Percentiles rank a stretch among this genome's conserved stretches.
Conservation (phyloP, 2,797 vertebrate species). For the Esox lucius region DNA sequence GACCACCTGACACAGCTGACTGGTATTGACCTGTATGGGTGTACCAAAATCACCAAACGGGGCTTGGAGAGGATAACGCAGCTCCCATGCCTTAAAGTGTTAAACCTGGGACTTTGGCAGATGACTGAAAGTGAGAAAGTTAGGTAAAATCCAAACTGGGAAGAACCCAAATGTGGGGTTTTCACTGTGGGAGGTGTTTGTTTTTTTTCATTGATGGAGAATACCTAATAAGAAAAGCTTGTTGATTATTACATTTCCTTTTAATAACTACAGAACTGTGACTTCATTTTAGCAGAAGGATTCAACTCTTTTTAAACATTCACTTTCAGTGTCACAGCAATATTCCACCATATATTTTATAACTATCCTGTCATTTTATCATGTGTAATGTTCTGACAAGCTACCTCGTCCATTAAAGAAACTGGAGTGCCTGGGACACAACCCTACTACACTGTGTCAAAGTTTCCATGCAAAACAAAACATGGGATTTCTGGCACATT, state of each 20-base stretch:
- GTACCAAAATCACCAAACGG: conserved; percentile 96
- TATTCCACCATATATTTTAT: conserved; percentile 39
- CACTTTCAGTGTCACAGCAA: conserved; percentile 41
- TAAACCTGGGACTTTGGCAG: conserved; percentile 99
- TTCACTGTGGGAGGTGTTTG: conserved; percentile 12
- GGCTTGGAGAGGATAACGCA: conserved; percentile 98
- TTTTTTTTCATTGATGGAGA: not conserved
- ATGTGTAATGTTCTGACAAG: conserved; percentile 62
- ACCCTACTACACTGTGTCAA: conserved; percentile 54
- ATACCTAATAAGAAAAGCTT: conserved; percentile 34
- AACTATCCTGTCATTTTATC: conserved; percentile 36
- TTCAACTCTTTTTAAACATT: conserved; percentile 27
- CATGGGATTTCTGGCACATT: conserved; percentile 11
- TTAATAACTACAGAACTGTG: conserved; percentile 52
- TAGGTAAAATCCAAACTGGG: conserved; percentile 78
- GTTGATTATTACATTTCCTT: conserved; percentile 41
- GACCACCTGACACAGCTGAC: conserved; percentile 96
- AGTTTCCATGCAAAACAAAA: conserved; percentile 54
- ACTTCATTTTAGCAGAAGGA: conserved; percentile 41
- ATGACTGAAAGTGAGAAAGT: conserved; percentile 97
- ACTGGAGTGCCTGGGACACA: conserved; percentile 70
- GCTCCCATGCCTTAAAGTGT: conserved; percentile 98
- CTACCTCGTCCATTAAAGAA: conserved; percentile 70
- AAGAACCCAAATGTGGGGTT: conserved; percentile 7
- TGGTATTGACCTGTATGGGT: conserved; percentile 95